phyloP scores from a whole-genome alignment of 2,113 vertebrate species.

The Calonectris borealis region DNA sequence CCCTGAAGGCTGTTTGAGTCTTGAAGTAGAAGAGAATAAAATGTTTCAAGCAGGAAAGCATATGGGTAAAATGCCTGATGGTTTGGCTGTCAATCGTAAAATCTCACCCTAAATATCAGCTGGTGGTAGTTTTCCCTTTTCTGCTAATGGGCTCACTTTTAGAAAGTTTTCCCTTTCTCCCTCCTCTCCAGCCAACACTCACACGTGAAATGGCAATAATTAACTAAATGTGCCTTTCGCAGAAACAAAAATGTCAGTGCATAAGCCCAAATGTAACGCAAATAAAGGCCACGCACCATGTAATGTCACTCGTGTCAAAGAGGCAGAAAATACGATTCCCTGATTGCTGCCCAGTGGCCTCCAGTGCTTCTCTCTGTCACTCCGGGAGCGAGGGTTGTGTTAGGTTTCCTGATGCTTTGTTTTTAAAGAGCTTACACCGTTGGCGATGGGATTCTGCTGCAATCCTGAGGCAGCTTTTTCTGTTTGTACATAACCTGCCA shows the following conservation, averaged over 20 bases:
- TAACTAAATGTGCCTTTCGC: not conserved
- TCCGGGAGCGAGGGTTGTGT: accelerated
- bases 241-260: not conserved
- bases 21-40: conserved; percentile 12
- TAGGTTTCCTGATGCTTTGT: not conserved
- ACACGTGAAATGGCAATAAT: not conserved
- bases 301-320: not conserved
- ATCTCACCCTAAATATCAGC: conserved; percentile 11
- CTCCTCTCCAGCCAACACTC: not conserved
- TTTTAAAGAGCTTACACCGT: not conserved
- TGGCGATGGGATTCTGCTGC: not conserved
- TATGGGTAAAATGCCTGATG: not conserved
- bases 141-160: not conserved
- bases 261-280: not conserved
- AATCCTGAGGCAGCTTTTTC: not conserved
- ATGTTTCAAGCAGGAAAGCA: not conserved
- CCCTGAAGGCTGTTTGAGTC: conserved; percentile 51
- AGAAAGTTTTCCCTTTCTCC: not conserved
- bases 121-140: not conserved
- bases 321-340: not conserved
- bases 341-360: not conserved
- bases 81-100: not conserved
- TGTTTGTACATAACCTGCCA: not conserved
- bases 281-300: not conserved
- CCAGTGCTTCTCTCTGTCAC: not conserved